Evolutionary conservation across 2,797 vertebrate species (phyloP), one percentile per base, ranked within the genome.

Genomic region (Channallabes apus): DNA sequence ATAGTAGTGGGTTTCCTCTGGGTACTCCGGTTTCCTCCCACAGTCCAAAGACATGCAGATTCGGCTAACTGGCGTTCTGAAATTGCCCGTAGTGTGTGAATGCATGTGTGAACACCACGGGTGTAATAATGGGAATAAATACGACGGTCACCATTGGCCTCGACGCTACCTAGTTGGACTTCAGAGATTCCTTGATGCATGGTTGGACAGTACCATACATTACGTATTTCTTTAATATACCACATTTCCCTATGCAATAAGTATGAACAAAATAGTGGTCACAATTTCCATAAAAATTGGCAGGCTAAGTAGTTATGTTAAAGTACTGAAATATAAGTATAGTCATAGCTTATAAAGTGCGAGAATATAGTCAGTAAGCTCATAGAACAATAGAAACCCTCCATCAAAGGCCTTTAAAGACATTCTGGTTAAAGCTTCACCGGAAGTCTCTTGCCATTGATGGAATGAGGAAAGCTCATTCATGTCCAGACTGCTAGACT

Each of bases 341-440:
- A 59, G 29, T 32, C 46, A 73, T 51, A n/a, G 24, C 41, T 7
- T 73, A 71, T n/a, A 1, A 54, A 54, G 24, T 17, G 51, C 46
- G 27, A 54, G 51, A 56, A 32, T 18, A 76, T 8, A 56, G 51
- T 56, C 27, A 4, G 8, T 77, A 29, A 51, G 64, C 71, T 72
- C 54, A 38, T 46, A 75, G 77, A 65, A 58, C 24, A 58, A 76
- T 62, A 56, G 29, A 59, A 76, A 41, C 32, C 11, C 76, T 41
- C 35, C 75, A 59, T 18, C 56, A 87, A 78, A 67, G 24, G 56
- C 64, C 59, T 88, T 88, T 81, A 88, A 84, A 85, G 81, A 61
- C 18, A 24, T 59, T 38, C 69, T 82, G 61, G 59, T 67, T 51
- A 82, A 58, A 65, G 71, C 24, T 27, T 24, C 56, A 78, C 27